Conservation (phyloP, 2,888 invertebrate genomes). For the Galerucella calmariensis region DNA sequence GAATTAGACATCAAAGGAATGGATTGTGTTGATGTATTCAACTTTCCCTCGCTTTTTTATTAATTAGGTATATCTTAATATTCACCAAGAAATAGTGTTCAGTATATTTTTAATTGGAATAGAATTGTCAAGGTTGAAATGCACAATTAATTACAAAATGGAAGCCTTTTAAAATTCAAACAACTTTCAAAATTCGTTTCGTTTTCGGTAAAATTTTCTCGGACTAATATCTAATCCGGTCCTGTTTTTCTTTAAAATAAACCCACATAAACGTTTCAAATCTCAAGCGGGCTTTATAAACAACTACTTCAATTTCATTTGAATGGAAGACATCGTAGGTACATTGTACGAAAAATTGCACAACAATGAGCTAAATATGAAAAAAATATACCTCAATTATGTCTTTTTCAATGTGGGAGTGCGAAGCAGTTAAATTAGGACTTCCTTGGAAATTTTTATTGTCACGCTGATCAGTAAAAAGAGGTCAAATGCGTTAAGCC, state of each 20-base stretch:
- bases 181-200: background rate
- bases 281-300: background rate
- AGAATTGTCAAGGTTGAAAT: background rate
- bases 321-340: conserved; percentile 9
- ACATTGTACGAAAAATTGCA: conserved; percentile 31
- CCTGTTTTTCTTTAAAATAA: background rate
- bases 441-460: conserved; percentile 27
- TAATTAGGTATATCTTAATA: too few relatives aligned
- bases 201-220: background rate
- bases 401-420: conserved; percentile 25
- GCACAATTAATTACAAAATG: background rate
- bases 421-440: conserved; percentile 16
- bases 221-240: background rate
- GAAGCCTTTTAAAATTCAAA: background rate
- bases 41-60: too few relatives aligned
- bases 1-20: too few relatives aligned
- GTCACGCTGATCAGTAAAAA: background rate
- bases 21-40: too few relatives aligned
- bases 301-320: conserved; percentile 19
- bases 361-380: conserved; percentile 26
- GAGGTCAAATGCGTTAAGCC: conserved; percentile 9
- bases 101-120: too few relatives aligned
- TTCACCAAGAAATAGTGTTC: too few relatives aligned
- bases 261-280: background rate
- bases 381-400: conserved; percentile 19